phyloP scores from a whole-genome alignment of 2,888 invertebrate genomes.

The Pseudeuparius sepicola region DNA sequence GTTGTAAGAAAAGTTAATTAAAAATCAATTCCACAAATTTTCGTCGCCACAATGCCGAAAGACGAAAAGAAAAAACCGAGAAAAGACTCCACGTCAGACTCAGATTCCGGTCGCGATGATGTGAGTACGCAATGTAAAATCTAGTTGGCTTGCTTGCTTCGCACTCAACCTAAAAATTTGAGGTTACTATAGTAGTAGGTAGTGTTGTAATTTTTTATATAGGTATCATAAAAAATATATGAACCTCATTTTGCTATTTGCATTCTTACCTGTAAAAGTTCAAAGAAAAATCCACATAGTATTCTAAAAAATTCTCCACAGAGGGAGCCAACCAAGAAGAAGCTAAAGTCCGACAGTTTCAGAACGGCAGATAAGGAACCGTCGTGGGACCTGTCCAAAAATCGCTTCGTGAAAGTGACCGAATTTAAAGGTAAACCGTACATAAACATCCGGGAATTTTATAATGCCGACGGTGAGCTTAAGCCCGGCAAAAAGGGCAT shows the following conservation, averaged over 20 bases:
- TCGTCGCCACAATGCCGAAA: slow-evolving; percentile 61
- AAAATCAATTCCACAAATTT: too few relatives aligned
- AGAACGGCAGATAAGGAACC: slow-evolving; percentile 46
- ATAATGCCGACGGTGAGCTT: slow-evolving; percentile 66
- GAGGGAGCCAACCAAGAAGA: slow-evolving; percentile 38
- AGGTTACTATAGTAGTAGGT: too few relatives aligned
- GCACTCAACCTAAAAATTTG: too few relatives aligned
- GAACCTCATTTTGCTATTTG: too few relatives aligned
- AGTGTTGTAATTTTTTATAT: too few relatives aligned
- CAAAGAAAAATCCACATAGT: too few relatives aligned
- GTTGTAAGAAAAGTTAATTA: too few relatives aligned
- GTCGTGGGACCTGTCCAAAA: slow-evolving; percentile 66
- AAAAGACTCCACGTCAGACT: slow-evolving; percentile 53
- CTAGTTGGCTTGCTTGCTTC: too few relatives aligned
- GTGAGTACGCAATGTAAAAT: too few relatives aligned
- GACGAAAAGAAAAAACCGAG: slow-evolving; percentile 43
- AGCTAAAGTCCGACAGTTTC: slow-evolving; percentile 22
- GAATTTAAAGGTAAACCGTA: slow-evolving; percentile 77
- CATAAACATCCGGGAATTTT: slow-evolving; percentile 82
- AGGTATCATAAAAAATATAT: too few relatives aligned
- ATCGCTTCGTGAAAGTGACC: slow-evolving; percentile 66
- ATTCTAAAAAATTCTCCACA: too few relatives aligned
- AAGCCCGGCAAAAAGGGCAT: slow-evolving; percentile 90
- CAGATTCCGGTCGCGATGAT: slow-evolving; percentile 68
- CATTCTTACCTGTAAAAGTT: too few relatives aligned